Conservation (phyloP, 2,888 invertebrate genomes). For the Tetanocera ferruginea region DNA sequence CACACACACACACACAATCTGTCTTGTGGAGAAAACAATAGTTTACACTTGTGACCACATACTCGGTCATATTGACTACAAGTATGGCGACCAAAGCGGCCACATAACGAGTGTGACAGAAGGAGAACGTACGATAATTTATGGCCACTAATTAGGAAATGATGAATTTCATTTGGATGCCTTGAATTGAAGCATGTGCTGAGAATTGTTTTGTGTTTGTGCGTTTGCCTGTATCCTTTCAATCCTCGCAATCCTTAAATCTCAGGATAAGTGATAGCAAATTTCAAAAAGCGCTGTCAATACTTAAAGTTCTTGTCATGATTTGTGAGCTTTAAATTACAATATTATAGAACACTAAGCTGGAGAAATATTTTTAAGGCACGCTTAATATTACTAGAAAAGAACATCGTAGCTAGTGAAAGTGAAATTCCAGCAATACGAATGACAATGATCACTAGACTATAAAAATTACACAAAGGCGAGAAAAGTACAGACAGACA, state of each 20-base stretch:
- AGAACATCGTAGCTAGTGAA: constrained; percentile 13
- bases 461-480: constrained; percentile 10
- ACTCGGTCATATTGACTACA: constrained; percentile 37
- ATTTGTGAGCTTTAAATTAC: constrained; percentile 44
- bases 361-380: constrained; percentile 30
- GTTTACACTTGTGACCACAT: constrained; percentile 60
- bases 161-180: constrained; percentile 62
- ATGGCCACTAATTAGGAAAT: constrained; percentile 65
- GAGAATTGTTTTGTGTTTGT: constrained; percentile 17
- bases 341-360: constrained; percentile 36
- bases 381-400: constrained; percentile 31
- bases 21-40: constrained; percentile 51
- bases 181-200: constrained; percentile 25
- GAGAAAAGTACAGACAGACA: not conserved
- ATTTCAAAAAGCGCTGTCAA: constrained; percentile 5
- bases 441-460: constrained; percentile 37
- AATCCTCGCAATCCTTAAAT: not conserved
- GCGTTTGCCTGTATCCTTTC: not conserved
- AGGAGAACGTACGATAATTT: constrained; percentile 54
- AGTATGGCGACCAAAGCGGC: constrained; percentile 36
- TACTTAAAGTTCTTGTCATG: constrained; percentile 24
- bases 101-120: constrained; percentile 39
- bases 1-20: constrained; percentile 7
- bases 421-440: constrained; percentile 28
- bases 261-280: not conserved